Evolutionary conservation across 2,797 vertebrate genomes (phyloP), one percentile per base, ranked within the genome.

Genomic region (Hoplostethus atlanticus): DNA sequence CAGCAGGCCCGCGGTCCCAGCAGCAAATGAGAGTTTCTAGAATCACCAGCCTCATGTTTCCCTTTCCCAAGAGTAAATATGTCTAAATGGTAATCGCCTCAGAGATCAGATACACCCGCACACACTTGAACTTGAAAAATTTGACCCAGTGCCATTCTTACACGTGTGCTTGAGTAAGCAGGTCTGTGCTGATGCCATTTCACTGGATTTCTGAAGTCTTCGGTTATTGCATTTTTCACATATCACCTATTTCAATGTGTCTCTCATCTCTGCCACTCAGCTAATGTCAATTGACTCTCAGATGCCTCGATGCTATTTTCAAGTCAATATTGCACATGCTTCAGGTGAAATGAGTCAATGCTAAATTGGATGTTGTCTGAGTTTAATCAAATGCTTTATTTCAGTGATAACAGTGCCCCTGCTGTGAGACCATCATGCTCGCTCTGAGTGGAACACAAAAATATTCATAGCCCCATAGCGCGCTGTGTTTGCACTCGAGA

Each of bases 401-500:
- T 80, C 21, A 34, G 57, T 47, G 68, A 66, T 78, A 77, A 84
- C 69, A 71, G 47, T 28, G 7, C 42, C 52, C 75, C 76, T 52
- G 67, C 64, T 74, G 64, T 47, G 66, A 69, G 71, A 59, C 65
- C 62, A 69, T 64, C 64, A 34, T 2, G 16, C 60, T 58, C 28
- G 1, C 36, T 5, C 58, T 11, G 36, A 68, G 48, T 70, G 81
- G 51, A 73, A 61, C 57, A 47, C 51, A 47, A 59, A 78, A 76
- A 81, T 79, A 89, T 90, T 89, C 80, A 86, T 83, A 63, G 65
- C 58, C 68, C 58, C 80, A 81, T 72, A 81, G 69, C 73, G 71
- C 31, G 9, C 65, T 76, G 80, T 77, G 57, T 87, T 88, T 86
- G 81, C 79, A 80, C 86, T 87, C 84, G 79, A 90, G 80, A 83